These are phyloP conservation scores for Dryobotodes eremita DNA, from an alignment of 2,888 invertebrate species.

Conservation along the genomic window DNA sequence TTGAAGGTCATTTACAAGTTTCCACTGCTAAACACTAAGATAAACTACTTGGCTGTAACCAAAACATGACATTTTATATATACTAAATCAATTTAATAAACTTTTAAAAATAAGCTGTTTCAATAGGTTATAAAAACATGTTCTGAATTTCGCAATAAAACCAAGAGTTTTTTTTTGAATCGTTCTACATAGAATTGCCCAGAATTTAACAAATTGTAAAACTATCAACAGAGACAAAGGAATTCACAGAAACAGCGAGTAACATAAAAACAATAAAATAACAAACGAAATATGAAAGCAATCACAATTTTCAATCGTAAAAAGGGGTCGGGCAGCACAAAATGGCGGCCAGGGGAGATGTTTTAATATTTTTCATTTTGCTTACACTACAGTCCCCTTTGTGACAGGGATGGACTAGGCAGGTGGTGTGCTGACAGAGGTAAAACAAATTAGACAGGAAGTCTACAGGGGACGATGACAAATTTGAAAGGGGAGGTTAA, in stretches of 20 bases:
- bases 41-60: too few species aligned
- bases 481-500: background rate
- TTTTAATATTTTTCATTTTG: constrained; percentile 69
- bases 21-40: too few species aligned
- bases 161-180: background rate
- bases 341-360: constrained; percentile 58
- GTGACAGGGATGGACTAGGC: constrained; percentile 43
- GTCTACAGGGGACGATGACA: constrained; percentile 17
- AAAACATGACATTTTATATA: too few species aligned
- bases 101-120: background rate
- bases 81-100: too few species aligned
- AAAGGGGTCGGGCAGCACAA: constrained; percentile 54
- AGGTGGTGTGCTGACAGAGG: constrained; percentile 22
- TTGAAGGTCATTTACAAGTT: background rate
- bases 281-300: constrained; percentile 54
- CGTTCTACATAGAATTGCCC: background rate
- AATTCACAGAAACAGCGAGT: background rate
- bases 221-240: constrained; percentile 4
- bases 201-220: background rate
- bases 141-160: background rate
- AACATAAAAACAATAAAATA: constrained; percentile 24
- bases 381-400: constrained; percentile 53
- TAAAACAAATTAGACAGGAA: constrained; percentile 33
- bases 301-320: constrained; percentile 62
- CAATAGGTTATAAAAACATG: background rate